phyloP scores from a whole-genome alignment of 2,113 vertebrate genomes.

The Lanius ludovicianus region DNA sequence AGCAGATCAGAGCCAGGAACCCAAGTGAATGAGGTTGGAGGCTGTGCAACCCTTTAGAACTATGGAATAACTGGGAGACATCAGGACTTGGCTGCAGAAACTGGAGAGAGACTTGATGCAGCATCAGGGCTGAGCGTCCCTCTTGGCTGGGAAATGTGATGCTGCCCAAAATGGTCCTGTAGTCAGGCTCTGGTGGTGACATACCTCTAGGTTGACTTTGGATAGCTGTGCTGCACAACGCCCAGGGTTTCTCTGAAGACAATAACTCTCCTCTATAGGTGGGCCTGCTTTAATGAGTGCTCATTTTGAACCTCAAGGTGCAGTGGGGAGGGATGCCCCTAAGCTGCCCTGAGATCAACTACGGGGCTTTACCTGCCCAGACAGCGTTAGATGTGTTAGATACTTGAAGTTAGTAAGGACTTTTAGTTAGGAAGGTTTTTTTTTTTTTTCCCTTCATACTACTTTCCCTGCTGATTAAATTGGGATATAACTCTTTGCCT shows the following conservation, averaged over 20 bases:
- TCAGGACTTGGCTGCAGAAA: background rate
- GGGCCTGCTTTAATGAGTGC: background rate
- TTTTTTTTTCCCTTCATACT: background rate
- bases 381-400: no score
- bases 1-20: background rate
- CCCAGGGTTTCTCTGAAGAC: background rate
- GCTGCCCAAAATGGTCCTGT: background rate
- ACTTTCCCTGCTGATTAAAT: background rate
- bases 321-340: no score
- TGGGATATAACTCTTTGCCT: background rate
- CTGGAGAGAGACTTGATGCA: background rate
- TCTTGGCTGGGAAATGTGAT: background rate
- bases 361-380: no score
- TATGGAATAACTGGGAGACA: background rate
- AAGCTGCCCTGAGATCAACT: no score
- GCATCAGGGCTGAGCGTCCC: background rate
- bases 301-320: background rate
- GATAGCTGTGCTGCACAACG: background rate
- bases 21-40: rapidly evolving
- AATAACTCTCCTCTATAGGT: background rate
- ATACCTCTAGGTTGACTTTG: background rate
- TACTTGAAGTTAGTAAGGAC: background rate
- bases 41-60: background rate
- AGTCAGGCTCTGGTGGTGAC: background rate
- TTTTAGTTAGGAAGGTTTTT: background rate